A percentile compares a stretch with the other conserved stretches of the same genome.
These are phyloP conservation scores for Heterocephalus glaber DNA, from an alignment of 2,113 vertebrate genomes.

Conservation along the genomic window DNA sequence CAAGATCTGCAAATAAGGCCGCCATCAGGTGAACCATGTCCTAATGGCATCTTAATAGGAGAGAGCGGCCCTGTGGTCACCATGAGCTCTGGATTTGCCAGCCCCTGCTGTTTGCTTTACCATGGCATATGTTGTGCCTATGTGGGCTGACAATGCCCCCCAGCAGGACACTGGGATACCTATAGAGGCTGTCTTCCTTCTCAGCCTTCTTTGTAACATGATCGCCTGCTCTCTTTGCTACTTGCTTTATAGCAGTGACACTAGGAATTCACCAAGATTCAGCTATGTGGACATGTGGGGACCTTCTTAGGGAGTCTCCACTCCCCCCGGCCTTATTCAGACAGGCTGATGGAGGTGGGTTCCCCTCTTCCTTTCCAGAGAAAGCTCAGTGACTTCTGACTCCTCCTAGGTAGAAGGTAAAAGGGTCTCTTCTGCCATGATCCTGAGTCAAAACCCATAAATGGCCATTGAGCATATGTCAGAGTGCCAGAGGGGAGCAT, in stretches of 20 bases:
- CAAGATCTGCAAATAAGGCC: constrained; percentile 68
- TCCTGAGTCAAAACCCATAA: background rate
- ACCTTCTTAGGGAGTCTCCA: background rate
- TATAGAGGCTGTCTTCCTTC: constrained; percentile 68
- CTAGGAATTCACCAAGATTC: background rate
- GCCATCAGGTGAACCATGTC: constrained; percentile 14
- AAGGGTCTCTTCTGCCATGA: background rate
- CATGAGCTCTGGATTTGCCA: constrained; percentile 64
- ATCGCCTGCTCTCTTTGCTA: background rate
- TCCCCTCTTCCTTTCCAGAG: background rate
- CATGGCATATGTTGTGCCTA: constrained; percentile 74
- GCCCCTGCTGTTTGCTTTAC: constrained; percentile 76
- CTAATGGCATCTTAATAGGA: constrained; percentile 46
- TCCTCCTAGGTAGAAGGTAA: background rate
- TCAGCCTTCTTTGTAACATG: background rate
- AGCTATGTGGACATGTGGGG: background rate
- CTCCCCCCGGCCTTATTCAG: background rate
- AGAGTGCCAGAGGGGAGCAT: background rate
- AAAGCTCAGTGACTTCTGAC: background rate
- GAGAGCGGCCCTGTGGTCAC: constrained; percentile 27
- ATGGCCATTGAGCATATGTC: background rate
- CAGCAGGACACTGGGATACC: constrained; percentile 68
- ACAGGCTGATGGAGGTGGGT: background rate
- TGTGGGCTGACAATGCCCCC: background rate
- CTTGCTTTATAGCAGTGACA: background rate